Conservation (phyloP, 1,140 invertebrate genomes). For the Lepidurus arcticus region DNA sequence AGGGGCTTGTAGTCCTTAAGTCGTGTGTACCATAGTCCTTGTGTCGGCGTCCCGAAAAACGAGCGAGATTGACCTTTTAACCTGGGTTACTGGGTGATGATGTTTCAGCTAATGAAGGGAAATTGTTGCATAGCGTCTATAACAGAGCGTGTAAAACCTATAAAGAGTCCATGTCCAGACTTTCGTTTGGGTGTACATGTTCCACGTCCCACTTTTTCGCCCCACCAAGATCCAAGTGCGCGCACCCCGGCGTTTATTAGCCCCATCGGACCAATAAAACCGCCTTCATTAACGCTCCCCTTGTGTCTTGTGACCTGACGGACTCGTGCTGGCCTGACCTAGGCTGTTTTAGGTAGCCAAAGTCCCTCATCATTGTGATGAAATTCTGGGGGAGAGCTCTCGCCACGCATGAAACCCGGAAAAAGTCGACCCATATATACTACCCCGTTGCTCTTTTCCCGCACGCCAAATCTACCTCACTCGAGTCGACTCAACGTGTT, state of each 20-base stretch:
- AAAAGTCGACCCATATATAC: not conserved
- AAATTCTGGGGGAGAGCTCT: not conserved
- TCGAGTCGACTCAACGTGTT: not conserved
- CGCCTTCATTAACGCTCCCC: not conserved
- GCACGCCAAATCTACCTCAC: not conserved
- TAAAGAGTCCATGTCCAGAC: too few species aligned
- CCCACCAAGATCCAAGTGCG: not conserved
- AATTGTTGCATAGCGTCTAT: too few species aligned
- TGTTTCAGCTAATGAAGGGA: too few species aligned
- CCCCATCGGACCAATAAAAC: conserved; percentile 4
- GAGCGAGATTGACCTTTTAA: too few species aligned
- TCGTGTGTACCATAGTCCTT: too few species aligned
- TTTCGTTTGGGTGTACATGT: too few species aligned
- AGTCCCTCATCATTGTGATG: not conserved
- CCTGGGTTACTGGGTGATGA: too few species aligned
- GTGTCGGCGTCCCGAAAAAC: too few species aligned
- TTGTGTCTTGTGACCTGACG: not conserved
- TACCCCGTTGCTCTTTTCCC: not conserved
- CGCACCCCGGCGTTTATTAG: conserved; percentile 8
- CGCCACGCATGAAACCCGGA: not conserved
- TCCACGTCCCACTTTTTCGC: not conserved
- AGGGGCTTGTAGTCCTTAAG: too few species aligned
- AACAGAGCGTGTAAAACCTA: too few species aligned
- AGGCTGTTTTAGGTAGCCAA: not conserved
- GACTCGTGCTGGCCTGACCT: not conserved